phyloP scores from a whole-genome alignment of 2,888 invertebrate species.

The Xestia sexstrigata region DNA sequence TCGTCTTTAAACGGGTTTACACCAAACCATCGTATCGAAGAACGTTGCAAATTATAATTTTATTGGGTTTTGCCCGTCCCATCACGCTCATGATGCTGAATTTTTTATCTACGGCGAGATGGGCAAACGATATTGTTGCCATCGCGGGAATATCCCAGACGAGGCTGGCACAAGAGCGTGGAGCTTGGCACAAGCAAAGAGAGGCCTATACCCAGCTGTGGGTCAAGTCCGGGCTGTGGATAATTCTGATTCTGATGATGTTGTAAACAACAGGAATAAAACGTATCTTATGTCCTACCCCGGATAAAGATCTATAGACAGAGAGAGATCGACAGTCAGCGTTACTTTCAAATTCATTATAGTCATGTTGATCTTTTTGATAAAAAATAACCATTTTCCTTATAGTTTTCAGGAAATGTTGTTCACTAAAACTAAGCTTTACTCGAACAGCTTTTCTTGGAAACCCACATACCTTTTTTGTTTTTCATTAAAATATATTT shows the following conservation, averaged over 20 bases:
- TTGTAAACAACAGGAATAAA: background rate
- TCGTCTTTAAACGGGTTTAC: background rate
- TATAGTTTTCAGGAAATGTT: background rate
- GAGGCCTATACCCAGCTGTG: background rate
- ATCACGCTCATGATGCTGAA: background rate
- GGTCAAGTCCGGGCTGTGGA: background rate
- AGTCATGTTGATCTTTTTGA: background rate
- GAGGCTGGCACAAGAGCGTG: background rate
- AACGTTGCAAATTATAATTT: background rate
- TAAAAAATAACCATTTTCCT: background rate
- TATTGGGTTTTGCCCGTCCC: background rate
- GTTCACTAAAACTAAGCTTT: background rate
- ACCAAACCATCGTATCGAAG: background rate
- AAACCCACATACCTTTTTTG: background rate
- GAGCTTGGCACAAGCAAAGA: background rate
- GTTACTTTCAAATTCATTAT: background rate
- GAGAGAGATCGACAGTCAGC: background rate
- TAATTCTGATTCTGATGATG: background rate
- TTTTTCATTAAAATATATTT: slow-evolving; percentile 3
- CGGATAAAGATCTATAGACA: background rate
- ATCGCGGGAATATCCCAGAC: too few species aligned
- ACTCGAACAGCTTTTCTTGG: background rate
- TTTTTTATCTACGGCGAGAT: background rate
- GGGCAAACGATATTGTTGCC: too few species aligned
- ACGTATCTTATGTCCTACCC: background rate